Base-by-base conservation (phyloP, 2,888 invertebrate genomes). In the Halictus quadricinctus region DNA sequence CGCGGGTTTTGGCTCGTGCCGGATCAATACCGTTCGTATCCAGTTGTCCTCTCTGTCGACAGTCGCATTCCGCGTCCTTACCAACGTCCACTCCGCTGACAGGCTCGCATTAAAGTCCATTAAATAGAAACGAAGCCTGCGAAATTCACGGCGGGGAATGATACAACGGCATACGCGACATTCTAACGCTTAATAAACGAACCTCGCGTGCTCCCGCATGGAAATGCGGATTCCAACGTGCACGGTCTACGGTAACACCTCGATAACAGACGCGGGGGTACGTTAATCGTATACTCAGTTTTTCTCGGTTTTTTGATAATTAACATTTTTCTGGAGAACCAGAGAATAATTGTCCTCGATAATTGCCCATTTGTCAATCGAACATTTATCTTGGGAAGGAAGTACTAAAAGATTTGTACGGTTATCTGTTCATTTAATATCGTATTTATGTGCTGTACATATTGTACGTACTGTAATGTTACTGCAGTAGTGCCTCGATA, bases 1-100 rank as follows among this genome's bases (percentile, higher is more conserved):
- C 69, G 77, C 72, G 72, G 81, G 87, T 88, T 88, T 88, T 79
- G 85, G 87, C 83, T 88, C 87, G 81, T 84, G 78, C 41, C 86
- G 87, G 90, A 92, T 92, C 92, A 92, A 92, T 92, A 92, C 89
- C 73, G 80, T 70, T 75, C 86, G 77, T 76, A 76, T 83, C 76
- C 84, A 74, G 78, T 83, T n/a, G 10, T 87, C 77, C 82, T 78
- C 81, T 74, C 73, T 50, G 80, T 74, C 81, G 85, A 88, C 87
- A 85, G 84, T 87, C 83, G 77, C 88, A 85, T 78, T 78, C 81
- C 72, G 76, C 79, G 81, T 80, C 60, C 83, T 76, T 77, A 80
- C 72, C 15, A 69, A 13, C 72, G 70, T 70, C 66, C 72, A 29
- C 60, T 75, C 66, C 1, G 64, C 54, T 48, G 76, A 88, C 76